A percentile compares a stretch with the other conserved stretches of the same genome.
Conservation (phyloP, 2,888 invertebrate species). For the Alentia gelatinosa region DNA sequence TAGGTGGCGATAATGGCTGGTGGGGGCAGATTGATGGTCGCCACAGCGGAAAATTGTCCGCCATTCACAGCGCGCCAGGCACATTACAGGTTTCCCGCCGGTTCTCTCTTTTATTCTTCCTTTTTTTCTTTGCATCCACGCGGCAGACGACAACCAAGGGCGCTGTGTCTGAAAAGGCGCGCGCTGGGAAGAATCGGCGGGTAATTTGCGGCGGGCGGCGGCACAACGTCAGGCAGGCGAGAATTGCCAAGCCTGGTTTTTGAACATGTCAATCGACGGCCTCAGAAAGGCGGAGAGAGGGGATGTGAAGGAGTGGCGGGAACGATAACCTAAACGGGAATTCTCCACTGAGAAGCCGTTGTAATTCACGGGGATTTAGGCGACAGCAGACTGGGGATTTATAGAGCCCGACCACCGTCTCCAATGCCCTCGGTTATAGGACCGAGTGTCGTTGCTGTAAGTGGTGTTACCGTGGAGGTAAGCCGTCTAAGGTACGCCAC, state of each 20-base stretch:
- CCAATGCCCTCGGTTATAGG: too few relatives aligned
- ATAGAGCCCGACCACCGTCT: too few relatives aligned
- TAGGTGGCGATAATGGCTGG: background rate
- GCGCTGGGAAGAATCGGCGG: background rate
- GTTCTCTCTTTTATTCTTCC: too few relatives aligned
- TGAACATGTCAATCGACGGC: background rate
- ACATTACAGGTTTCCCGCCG: constrained; percentile 3
- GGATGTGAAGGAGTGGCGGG: background rate
- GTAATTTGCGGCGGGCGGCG: background rate
- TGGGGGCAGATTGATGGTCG: background rate
- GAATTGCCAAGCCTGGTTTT: background rate
- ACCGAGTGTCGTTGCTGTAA: too few relatives aligned
- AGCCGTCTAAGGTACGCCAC: too few relatives aligned
- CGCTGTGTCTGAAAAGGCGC: background rate
- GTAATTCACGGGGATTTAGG: too few relatives aligned
- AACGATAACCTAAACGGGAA: too few relatives aligned
- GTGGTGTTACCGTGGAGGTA: too few relatives aligned
- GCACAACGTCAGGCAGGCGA: background rate
- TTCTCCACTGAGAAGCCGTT: too few relatives aligned
- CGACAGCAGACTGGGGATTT: too few relatives aligned
- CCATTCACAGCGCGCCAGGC: background rate
- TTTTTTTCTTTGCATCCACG: too few relatives aligned
- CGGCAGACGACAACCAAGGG: background rate
- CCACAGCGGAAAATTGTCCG: background rate
- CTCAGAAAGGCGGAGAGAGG: background rate